Conservation (phyloP, 35 echinoderm and acorn worm species). For the Lytechinus pictus region DNA sequence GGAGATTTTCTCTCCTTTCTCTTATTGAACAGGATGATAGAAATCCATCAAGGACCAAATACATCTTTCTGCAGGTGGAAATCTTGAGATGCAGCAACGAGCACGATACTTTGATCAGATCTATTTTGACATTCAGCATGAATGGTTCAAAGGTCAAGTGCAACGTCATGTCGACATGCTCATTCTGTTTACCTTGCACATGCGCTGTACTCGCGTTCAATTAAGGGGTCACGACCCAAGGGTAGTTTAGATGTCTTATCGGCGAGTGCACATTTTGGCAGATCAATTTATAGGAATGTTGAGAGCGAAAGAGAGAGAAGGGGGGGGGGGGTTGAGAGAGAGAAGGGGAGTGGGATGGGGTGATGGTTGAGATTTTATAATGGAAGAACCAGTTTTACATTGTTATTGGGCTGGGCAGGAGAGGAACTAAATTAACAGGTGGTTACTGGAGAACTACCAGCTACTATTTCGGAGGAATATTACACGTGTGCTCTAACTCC, state of each 20-base stretch:
- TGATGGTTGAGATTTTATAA: not conserved
- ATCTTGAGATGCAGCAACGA: not conserved
- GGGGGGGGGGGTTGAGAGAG: not conserved
- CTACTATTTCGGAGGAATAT: not conserved
- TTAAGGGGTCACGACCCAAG: constrained; percentile 29
- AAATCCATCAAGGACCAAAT: not conserved
- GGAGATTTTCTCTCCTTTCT: no score
- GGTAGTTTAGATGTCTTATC: constrained; percentile 34
- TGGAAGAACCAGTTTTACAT: not conserved
- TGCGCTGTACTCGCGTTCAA: not conserved
- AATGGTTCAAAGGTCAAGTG: constrained; percentile 30
- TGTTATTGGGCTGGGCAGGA: not conserved
- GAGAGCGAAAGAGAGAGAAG: not conserved
- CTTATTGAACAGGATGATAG: no score
- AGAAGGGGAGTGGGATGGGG: not conserved
- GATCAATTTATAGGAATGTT: constrained; percentile 37
- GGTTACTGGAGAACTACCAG: not conserved
- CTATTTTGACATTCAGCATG: constrained; percentile 1
- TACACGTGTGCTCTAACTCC: no score
- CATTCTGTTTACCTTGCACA: not conserved
- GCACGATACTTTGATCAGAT: not conserved
- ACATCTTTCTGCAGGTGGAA: not conserved
- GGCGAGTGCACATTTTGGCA: constrained; percentile 34
- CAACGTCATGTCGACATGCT: constrained; percentile 14
- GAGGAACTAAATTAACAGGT: constrained; percentile 12